Evolutionary conservation across 2,113 vertebrate species (phyloP), one percentile per base, ranked within the genome.

Genomic region (Spea bombifrons): DNA sequence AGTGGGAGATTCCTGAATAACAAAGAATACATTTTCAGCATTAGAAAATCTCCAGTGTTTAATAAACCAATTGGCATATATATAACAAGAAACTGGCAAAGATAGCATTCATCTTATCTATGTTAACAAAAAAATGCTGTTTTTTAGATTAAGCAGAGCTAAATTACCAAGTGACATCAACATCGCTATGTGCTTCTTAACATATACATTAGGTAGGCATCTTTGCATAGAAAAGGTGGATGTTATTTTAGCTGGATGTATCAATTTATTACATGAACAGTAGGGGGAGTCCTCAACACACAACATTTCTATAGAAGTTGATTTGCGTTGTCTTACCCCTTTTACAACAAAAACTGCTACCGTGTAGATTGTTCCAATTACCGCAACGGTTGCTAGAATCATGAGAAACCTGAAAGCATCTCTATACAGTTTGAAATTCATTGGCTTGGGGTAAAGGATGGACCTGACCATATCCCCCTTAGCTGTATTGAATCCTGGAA

Each of bases 401-500:
- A 92, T 83, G 48, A 94, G 85, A 71, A 94, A 94, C 7, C 87
- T 73, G 44, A 91, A 68, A 5, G 89, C 91, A 5, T 94, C 92
- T 69, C 88, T 86, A 78, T 94, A 92, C 68, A 94, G 85, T 72
- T 89, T 91, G 80, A 94, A 93, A 69, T 92, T 90, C 87, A 92
- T 86, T 0, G 92, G 90, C 78, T 91, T 93, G 9, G 92, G 91
- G 70, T 93, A 94, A 50, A 94, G 89, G 64, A 94, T 93, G 71
- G 92, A 91, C 78, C 93, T 89, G 79, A 93, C 91, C 0, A 94
- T 86, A 76, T 92, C 91, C 1, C 93, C 93, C 65, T 94, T 93
- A 6, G 92, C 90, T 46, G 93, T 94, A 82, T 85, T 92, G 86
- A 94, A 93, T 49, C 92, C 93, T 94, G 71, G 0, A 0, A 3